phyloP scores from a whole-genome alignment of 2,888 invertebrate species.

The Neuroscelio doddi region DNA sequence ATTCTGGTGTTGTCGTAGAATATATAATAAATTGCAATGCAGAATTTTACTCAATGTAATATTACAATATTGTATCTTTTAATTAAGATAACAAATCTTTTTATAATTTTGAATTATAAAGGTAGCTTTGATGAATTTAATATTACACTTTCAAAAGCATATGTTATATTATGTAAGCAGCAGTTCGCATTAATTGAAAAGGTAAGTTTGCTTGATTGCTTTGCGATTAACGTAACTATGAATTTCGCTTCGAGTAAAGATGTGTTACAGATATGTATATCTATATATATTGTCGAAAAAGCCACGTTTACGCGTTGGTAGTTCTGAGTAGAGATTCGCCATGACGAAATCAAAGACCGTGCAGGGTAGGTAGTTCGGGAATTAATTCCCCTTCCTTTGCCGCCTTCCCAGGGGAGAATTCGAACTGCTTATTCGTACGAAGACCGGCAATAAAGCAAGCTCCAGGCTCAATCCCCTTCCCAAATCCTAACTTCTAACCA shows the following conservation, averaged over 20 bases:
- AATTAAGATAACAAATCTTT: no score
- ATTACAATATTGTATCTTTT: no score
- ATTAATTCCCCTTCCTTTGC: conserved; percentile 51
- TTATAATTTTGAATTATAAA: no score
- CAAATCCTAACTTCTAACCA: conserved; percentile 44
- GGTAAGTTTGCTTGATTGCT: neutral
- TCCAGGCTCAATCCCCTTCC: conserved; percentile 51
- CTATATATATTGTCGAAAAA: conserved; percentile 26
- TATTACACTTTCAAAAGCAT: no score
- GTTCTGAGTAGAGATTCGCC: conserved; percentile 42
- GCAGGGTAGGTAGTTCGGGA: conserved; percentile 42
- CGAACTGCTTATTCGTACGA: conserved; percentile 57
- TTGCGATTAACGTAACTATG: conserved; percentile 15
- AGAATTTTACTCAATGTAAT: no score
- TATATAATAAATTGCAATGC: no score
- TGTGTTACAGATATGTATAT: conserved; percentile 29
- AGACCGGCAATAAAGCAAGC: conserved; percentile 56
- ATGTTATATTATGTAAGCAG: neutral
- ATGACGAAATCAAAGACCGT: conserved; percentile 53
- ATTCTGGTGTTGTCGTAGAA: no score
- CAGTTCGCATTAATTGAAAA: neutral
- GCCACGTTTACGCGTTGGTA: conserved; percentile 36
- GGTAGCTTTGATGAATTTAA: no score
- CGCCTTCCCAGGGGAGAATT: conserved; percentile 50
- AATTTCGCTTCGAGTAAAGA: conserved; percentile 27